Evolutionary conservation across 2,797 vertebrate genomes (phyloP), one percentile per base, ranked within the genome.

Genomic region (Mus caroli): DNA sequence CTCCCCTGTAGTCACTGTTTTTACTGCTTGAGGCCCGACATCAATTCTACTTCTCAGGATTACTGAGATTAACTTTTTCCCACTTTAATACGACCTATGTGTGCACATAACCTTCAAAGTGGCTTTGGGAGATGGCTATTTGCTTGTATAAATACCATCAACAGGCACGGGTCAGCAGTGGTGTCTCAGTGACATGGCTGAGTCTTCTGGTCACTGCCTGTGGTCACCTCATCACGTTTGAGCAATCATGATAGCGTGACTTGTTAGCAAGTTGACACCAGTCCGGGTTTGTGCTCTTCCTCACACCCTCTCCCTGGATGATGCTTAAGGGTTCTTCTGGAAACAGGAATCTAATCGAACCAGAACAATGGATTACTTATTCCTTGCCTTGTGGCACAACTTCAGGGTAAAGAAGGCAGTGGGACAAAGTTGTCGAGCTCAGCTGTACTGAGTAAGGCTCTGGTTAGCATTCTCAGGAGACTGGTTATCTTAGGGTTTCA

Each of bases 331-430:
- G 37, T 67, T 94, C 90, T 86, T 12, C 14, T 80, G 60, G 50
- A 67, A 93, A 28, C 54, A 67, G 94, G 40, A 79, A 69, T 75
- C 84, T 84, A 79, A 90, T 46, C 43, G 88, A 93, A 95, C 52
- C 40, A 92, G 58, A 88, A 11, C 58, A 82, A 43, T 28, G 75
- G 34, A 88, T 79, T 71, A 92, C 71, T 56, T 96, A 76, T 84
- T 34, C 15, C 40, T 88, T 93, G 50, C 80, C 26, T 64, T 92
- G 78, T 83, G 37, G 76, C 75, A 91, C n/a, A 94, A 20, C 75
- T 78, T 87, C 60, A 90, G 69, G 19, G 20, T 79, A 71, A 96
- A 92, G 69, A 64, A 82, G 92, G 15, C 62, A 83, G 73, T 37
- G 11, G 82, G 26, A 31, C 28, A 14, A 84, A 79, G 69, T 31